These are phyloP conservation scores for Alcedo quadribrachys DNA, from an alignment of 2,797 vertebrate species.

Conservation along the genomic window DNA sequence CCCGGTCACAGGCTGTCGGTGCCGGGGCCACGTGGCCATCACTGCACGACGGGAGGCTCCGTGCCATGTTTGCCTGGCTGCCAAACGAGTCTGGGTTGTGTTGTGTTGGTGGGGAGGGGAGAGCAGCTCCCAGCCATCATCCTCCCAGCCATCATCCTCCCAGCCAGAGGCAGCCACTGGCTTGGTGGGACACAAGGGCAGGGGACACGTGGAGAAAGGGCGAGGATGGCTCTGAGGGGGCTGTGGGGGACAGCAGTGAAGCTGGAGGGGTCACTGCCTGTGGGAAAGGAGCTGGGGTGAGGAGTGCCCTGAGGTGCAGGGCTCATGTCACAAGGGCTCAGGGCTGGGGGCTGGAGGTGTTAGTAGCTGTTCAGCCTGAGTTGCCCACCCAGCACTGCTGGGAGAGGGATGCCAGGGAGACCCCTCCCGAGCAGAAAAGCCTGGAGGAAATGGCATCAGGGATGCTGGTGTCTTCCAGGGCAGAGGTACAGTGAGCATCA, in stretches of 20 bases:
- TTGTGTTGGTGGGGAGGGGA: not conserved
- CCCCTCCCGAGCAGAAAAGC: not conserved
- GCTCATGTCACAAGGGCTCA: not conserved
- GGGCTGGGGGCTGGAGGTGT: not conserved
- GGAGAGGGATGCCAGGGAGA: not conserved
- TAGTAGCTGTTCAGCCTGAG: not conserved
- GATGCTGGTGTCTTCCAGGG: not conserved
- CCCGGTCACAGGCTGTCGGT: not conserved
- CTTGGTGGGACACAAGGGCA: not conserved
- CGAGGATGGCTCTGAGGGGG: not conserved
- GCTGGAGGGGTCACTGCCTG: not conserved
- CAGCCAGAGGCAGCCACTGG: accelerated
- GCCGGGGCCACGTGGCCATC: not conserved
- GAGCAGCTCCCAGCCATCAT: not conserved
- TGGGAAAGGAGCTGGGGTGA: not conserved
- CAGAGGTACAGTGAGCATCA: not conserved
- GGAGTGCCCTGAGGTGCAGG: accelerated
- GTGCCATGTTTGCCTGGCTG: not conserved
- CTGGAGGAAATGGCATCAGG: not conserved
- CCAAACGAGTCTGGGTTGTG: accelerated
- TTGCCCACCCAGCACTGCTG: accelerated
- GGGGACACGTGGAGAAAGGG: not conserved
- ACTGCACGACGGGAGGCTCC: not conserved
- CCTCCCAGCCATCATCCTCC: not conserved
- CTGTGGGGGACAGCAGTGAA: not conserved